Conservation (phyloP, 1,140 invertebrate species). For the Aphelenchoides besseyi region DNA sequence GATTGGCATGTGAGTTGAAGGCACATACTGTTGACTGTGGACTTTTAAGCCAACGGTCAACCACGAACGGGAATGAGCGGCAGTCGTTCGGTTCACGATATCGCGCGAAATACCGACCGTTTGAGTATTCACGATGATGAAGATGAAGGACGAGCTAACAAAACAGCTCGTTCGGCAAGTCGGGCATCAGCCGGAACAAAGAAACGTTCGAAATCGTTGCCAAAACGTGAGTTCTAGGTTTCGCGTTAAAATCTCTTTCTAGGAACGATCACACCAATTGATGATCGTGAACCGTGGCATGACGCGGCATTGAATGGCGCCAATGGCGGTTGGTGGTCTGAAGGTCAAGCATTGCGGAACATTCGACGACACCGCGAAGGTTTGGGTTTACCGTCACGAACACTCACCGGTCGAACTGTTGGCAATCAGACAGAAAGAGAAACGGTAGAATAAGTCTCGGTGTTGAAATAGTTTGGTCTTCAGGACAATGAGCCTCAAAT, state of each 20-base stretch:
- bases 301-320: constrained; percentile 21
- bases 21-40: neutral
- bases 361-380: constrained; percentile 21
- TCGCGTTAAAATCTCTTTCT: too few relatives aligned
- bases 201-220: neutral
- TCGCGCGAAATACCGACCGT: constrained; percentile 12
- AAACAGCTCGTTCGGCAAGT: constrained; percentile 9
- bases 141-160: constrained; percentile 7
- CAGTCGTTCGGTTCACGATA: constrained; percentile 17
- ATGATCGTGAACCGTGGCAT: constrained; percentile 3
- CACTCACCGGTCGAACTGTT: neutral
- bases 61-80: neutral
- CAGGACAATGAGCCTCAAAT: neutral
- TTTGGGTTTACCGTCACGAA: neutral
- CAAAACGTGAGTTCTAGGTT: neutral
- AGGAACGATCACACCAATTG: neutral
- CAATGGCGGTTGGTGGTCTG: constrained; percentile 22
- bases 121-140: constrained; percentile 15
- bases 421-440: neutral
- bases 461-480: neutral
- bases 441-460: neutral
- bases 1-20: neutral
- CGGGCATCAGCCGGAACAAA: neutral
- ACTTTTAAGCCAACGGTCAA: neutral
- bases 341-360: constrained; percentile 28